These are phyloP conservation scores for Myotis brandtii DNA, from an alignment of 2,113 vertebrate genomes.

Conservation along the genomic window DNA sequence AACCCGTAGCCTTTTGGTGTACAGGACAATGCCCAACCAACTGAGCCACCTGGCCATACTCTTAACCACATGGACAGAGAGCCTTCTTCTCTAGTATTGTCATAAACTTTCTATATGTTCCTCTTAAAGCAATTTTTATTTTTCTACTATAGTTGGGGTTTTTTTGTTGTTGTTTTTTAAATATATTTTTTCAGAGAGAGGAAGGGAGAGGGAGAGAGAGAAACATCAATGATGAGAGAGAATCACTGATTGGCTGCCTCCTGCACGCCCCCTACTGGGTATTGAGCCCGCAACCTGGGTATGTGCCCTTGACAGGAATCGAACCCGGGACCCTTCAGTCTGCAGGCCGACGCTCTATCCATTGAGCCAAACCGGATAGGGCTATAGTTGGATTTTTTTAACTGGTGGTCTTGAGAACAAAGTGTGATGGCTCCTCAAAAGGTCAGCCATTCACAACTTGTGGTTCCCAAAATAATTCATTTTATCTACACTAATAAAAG, in stretches of 20 bases:
- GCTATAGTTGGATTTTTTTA: background rate
- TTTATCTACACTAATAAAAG: background rate
- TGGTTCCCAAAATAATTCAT: background rate
- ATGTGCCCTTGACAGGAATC: too few relatives aligned
- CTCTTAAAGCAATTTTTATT: slow-evolving; percentile 9
- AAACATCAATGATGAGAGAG: too few relatives aligned
- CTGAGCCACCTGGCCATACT: background rate
- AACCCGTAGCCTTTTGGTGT: background rate
- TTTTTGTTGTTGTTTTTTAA: too few relatives aligned
- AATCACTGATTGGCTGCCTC: too few relatives aligned
- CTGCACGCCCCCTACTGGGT: too few relatives aligned
- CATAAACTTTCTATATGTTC: background rate
- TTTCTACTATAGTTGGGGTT: background rate
- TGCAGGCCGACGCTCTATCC: too few relatives aligned
- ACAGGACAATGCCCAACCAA: background rate
- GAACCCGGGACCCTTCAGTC: too few relatives aligned
- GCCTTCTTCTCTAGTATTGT: background rate
- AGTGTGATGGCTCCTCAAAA: background rate
- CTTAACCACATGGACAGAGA: background rate
- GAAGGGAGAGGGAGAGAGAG: too few relatives aligned
- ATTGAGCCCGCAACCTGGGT: too few relatives aligned
- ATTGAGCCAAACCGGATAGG: too few relatives aligned
- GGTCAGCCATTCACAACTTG: background rate
- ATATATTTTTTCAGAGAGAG: too few relatives aligned
- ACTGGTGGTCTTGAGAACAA: background rate